phyloP scores from a whole-genome alignment of 2,797 vertebrate species.

The Basileuterus tristriatus region DNA sequence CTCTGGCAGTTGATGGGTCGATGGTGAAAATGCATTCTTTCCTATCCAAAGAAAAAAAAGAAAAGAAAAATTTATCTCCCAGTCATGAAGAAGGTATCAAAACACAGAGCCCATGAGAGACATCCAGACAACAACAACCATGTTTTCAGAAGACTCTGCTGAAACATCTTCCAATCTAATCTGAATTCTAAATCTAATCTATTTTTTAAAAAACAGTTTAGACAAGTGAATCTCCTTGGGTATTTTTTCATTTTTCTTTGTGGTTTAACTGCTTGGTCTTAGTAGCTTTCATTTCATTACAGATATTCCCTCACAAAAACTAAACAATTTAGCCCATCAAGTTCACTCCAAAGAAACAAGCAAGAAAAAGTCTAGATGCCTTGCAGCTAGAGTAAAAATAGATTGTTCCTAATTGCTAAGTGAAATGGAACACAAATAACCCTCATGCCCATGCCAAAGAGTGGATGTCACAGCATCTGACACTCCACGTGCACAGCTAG shows the following conservation, averaged over 20 bases:
- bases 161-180: conserved; percentile 7
- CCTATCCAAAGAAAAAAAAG: conserved; percentile 76
- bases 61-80: conserved; percentile 49
- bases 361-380: not conserved
- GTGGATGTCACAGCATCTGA: not conserved
- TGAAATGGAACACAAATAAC: conserved; percentile 35
- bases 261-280: not conserved
- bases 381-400: conserved; percentile 35
- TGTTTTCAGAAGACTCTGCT: conserved; percentile 8
- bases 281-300: not conserved
- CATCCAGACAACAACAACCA: conserved; percentile 6
- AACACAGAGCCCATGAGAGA: conserved; percentile 13
- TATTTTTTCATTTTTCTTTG: not conserved
- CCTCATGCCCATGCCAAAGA: not conserved
- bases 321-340: conserved; percentile 18
- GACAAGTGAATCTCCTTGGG: not conserved
- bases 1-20: conserved; percentile 84
- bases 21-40: conserved; percentile 90
- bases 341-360: conserved; percentile 22
- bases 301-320: conserved; percentile 9
- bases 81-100: conserved; percentile 10
- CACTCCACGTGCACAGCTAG: not conserved
- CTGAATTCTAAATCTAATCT: not conserved
- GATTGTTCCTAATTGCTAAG: conserved; percentile 12
- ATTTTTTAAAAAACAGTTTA: not conserved